Conservation (phyloP, 2,113 vertebrate species). For the Alosa alosa region DNA sequence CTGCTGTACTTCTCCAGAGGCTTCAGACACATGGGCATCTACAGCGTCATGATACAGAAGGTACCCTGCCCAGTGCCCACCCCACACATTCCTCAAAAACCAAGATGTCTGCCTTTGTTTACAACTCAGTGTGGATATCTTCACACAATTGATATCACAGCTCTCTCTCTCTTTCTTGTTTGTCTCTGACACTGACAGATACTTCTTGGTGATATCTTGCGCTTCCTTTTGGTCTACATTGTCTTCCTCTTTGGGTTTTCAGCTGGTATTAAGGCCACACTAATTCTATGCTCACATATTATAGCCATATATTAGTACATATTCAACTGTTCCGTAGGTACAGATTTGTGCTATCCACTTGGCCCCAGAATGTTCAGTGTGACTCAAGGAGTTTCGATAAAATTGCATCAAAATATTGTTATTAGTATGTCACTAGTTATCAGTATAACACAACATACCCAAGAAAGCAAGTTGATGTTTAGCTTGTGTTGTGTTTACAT, state of each 20-base stretch:
- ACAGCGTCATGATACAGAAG: constrained; percentile 97
- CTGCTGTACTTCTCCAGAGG: constrained; percentile 88
- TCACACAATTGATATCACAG: neutral
- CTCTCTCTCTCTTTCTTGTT: neutral
- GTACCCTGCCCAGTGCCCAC: constrained; percentile 59
- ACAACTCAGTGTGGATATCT: neutral
- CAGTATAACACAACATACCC: too few relatives aligned
- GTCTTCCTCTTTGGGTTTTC: constrained; percentile 95
- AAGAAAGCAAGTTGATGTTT: too few relatives aligned
- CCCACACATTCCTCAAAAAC: neutral
- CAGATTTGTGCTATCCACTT: too few relatives aligned
- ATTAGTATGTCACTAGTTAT: too few relatives aligned
- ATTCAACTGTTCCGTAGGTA: too few relatives aligned
- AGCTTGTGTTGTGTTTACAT: too few relatives aligned
- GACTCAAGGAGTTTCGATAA: too few relatives aligned
- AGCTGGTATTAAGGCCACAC: constrained; percentile 74
- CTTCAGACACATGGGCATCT: constrained; percentile 84
- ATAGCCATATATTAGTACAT: too few relatives aligned
- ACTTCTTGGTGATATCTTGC: constrained; percentile 87
- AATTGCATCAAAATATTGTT: too few relatives aligned
- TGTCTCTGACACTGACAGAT: constrained; percentile 70
- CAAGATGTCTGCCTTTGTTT: neutral
- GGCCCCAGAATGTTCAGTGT: too few relatives aligned
- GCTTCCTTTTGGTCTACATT: constrained; percentile 87
- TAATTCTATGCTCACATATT: neutral